Evolutionary conservation across 2,888 invertebrate genomes (phyloP).

Genomic region (Diplolepis rosae): DNA sequence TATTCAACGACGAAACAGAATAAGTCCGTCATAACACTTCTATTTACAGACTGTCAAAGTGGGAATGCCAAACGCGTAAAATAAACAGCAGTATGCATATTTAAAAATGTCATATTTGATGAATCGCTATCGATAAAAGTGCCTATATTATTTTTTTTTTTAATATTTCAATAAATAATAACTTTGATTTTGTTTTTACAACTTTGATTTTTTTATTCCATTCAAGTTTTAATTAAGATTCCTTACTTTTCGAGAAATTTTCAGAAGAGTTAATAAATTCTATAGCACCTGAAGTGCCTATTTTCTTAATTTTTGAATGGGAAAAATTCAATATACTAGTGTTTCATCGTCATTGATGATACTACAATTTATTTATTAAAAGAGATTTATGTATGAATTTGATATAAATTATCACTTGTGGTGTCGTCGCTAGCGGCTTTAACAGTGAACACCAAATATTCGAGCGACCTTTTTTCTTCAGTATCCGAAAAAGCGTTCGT

Average conservation of each 20-base stretch:
- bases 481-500: conserved; percentile 44
- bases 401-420: neutral
- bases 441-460: conserved; percentile 46
- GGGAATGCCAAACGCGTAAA: neutral
- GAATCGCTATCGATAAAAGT: neutral
- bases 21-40: neutral
- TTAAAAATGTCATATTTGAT: neutral
- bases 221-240: neutral
- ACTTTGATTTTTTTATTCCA: neutral
- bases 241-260: neutral
- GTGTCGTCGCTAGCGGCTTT: neutral
- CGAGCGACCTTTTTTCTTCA: conserved; percentile 43
- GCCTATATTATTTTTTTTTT: too few species aligned
- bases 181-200: neutral
- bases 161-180: neutral
- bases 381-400: neutral
- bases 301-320: neutral
- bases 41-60: neutral
- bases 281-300: neutral
- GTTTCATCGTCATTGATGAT: neutral
- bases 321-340: neutral
- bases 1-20: neutral
- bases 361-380: neutral
- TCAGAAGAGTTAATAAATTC: too few species aligned
- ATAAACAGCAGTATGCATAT: neutral